Conservation (phyloP, 1,140 invertebrate genomes). For the Calliopsis andreniformis region DNA sequence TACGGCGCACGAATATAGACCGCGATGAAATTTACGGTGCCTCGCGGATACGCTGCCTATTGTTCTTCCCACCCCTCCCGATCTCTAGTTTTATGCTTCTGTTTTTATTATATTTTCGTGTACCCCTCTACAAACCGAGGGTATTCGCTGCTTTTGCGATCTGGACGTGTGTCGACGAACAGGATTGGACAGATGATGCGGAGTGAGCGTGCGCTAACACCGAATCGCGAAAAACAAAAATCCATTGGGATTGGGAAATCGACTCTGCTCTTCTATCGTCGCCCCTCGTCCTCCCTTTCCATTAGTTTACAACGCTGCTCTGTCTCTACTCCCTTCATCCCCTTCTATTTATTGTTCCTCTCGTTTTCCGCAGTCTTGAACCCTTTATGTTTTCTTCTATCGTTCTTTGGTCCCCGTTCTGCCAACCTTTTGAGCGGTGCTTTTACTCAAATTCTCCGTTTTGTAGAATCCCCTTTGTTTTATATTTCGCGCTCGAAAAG, state of each 20-base stretch:
- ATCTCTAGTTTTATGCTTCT: conserved; percentile 24
- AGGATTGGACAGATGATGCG: conserved; percentile 28
- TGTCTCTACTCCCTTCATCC: too few relatives aligned
- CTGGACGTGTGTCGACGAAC: not conserved
- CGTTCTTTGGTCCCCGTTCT: too few relatives aligned
- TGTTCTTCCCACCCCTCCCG: conserved; percentile 55
- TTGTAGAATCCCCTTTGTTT: too few relatives aligned
- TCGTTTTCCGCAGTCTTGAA: too few relatives aligned
- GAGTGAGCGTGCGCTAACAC: not conserved
- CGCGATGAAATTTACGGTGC: conserved; percentile 68
- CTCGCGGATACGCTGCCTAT: conserved; percentile 46
- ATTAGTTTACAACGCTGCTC: too few relatives aligned
- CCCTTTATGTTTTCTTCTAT: too few relatives aligned
- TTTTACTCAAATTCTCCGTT: too few relatives aligned
- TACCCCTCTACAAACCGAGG: not conserved
- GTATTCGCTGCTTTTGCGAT: conserved; percentile 17
- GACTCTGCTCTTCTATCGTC: not conserved
- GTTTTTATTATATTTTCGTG: conserved; percentile 46
- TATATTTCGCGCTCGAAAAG: too few relatives aligned
- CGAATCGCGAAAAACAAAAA: not conserved
- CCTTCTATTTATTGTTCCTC: too few relatives aligned
- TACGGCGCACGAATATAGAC: conserved; percentile 67
- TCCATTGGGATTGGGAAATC: conserved; percentile 16
- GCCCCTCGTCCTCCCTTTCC: not conserved
- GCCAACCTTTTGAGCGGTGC: too few relatives aligned